Conservation (phyloP, 2,113 vertebrate species). For the Actenoides lindsayi region DNA sequence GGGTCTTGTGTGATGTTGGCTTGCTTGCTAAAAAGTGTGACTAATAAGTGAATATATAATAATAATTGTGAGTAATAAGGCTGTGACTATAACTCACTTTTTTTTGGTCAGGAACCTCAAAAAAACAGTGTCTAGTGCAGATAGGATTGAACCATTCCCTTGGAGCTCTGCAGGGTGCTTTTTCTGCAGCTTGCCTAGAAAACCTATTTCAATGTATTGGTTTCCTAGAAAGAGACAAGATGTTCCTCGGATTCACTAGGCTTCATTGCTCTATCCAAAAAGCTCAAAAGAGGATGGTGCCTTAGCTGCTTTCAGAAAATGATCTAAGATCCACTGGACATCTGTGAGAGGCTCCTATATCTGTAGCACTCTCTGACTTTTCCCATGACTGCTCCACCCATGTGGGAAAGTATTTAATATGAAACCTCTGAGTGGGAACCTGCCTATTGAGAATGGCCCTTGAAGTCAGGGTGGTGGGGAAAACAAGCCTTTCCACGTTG, state of each 20-base stretch:
- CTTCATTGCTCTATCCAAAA: background rate
- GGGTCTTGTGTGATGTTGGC: background rate
- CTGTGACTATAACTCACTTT: background rate
- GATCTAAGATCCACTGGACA: background rate
- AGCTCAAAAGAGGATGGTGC: background rate
- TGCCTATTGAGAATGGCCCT: background rate
- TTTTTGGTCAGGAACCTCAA: background rate
- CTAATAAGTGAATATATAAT: too few species aligned
- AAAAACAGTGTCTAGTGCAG: rapidly evolving
- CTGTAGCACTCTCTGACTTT: background rate
- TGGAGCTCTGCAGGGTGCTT: background rate
- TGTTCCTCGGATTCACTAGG: background rate
- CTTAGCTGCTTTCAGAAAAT: background rate
- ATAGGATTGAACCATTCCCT: background rate
- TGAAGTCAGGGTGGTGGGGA: background rate
- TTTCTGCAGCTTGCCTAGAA: background rate
- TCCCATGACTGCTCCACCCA: background rate
- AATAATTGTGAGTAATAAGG: background rate
- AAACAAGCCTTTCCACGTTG: background rate
- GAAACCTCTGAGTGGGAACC: background rate
- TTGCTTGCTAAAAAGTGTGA: background rate
- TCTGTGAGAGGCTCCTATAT: background rate
- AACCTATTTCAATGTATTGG: background rate
- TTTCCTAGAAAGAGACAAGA: background rate
- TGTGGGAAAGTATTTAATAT: background rate